phyloP scores from a whole-genome alignment of 2,797 vertebrate genomes.

The Borostomias antarcticus region DNA sequence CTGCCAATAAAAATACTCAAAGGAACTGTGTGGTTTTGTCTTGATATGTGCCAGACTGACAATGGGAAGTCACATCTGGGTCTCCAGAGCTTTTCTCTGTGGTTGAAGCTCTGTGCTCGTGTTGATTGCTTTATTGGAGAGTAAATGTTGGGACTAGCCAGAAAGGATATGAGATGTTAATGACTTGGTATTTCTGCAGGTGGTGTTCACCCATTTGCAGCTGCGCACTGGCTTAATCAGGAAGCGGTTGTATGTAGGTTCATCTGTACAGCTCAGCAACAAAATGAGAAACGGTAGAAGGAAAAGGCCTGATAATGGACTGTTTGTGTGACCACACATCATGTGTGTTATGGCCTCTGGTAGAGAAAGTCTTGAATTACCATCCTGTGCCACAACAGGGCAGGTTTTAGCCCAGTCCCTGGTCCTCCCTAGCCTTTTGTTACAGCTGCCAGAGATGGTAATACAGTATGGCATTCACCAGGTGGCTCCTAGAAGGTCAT shows the following conservation, averaged over 20 bases:
- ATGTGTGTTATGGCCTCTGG: conserved; percentile 28
- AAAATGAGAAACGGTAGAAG: conserved; percentile 23
- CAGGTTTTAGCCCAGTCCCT: conserved; percentile 35
- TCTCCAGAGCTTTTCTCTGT: conserved; percentile 17
- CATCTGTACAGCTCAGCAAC: conserved; percentile 21
- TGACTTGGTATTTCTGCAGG: background rate
- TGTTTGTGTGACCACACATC: conserved; percentile 40
- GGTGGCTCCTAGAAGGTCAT: conserved; percentile 69
- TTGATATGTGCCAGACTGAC: background rate
- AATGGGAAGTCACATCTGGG: conserved; percentile 18
- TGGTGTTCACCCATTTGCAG: conserved; percentile 6
- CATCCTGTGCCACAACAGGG: conserved; percentile 22
- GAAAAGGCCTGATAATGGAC: conserved; percentile 16
- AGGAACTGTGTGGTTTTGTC: conserved; percentile 27
- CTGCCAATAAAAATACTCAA: conserved; percentile 69
- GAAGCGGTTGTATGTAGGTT: conserved; percentile 31
- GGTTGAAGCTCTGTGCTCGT: background rate
- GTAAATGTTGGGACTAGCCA: background rate
- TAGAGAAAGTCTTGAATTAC: conserved; percentile 42
- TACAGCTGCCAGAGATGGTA: conserved; percentile 62
- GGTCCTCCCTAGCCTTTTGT: conserved; percentile 53
- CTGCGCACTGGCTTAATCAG: conserved; percentile 24
- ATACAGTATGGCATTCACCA: conserved; percentile 75
- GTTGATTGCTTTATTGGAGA: background rate
- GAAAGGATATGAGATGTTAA: no score